Conservation (phyloP, 37 sponge, comb jelly and placozoan genomes). For the Geodia barretti region DNA sequence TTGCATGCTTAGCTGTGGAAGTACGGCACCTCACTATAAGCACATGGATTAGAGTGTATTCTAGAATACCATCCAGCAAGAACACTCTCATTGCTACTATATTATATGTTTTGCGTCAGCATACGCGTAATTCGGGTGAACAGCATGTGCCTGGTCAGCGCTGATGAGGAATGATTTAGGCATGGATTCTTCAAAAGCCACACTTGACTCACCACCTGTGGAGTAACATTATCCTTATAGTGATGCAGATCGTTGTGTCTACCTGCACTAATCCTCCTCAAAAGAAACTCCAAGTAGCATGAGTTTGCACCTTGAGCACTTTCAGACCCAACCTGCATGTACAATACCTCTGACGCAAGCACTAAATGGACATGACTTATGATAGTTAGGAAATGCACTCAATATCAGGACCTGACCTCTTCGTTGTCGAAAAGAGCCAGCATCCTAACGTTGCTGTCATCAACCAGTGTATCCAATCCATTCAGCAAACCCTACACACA, state of each 20-base stretch:
- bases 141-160: constrained; percentile 96
- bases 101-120: too few relatives aligned
- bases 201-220: constrained; percentile 25
- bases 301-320: constrained; percentile 94
- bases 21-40: too few relatives aligned
- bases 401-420: constrained; percentile 89
- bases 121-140: constrained; percentile 94
- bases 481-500: constrained; percentile 60
- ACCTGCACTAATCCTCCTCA: constrained; percentile 73
- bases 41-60: too few relatives aligned
- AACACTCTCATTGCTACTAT: too few relatives aligned
- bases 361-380: not conserved
- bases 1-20: too few relatives aligned
- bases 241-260: too few relatives aligned
- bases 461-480: constrained; percentile 36
- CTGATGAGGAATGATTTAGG: constrained; percentile 91
- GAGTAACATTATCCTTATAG: not conserved
- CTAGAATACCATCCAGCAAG: too few relatives aligned
- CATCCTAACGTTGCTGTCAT: constrained; percentile 72
- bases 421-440: constrained; percentile 93
- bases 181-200: constrained; percentile 80
- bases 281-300: constrained; percentile 64
- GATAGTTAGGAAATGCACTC: not conserved
- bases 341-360: too few relatives aligned
- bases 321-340: constrained; percentile 77